Evolutionary conservation across 2,113 vertebrate species (phyloP).

Genomic region (Prunella himalayana): DNA sequence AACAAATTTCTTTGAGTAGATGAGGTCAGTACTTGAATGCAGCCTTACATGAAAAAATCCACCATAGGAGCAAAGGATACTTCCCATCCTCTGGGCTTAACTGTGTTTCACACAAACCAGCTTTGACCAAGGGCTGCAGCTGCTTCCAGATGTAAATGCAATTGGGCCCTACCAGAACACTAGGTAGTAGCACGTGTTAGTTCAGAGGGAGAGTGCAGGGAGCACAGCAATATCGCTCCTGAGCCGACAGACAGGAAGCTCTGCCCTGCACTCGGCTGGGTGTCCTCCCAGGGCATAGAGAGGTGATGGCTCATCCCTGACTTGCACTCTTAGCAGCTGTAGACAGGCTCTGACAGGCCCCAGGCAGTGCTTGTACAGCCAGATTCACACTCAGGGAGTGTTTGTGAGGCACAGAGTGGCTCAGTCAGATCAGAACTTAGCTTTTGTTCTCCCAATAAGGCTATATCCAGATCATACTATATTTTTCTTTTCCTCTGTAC

Average conservation of each 20-base stretch:
- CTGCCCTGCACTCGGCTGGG: fast-evolving
- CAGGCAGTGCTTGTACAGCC: not conserved
- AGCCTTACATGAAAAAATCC: not conserved
- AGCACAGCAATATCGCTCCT: fast-evolving
- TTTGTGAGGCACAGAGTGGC: not conserved
- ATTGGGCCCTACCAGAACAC: not conserved
- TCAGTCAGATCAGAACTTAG: not conserved
- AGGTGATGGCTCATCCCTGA: not conserved
- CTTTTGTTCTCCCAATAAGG: not conserved
- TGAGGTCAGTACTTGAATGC: not conserved
- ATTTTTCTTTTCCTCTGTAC: not conserved
- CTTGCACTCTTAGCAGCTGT: fast-evolving
- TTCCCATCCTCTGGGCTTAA: not conserved
- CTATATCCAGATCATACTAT: not conserved
- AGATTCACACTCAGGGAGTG: not conserved
- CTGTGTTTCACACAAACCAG: not conserved
- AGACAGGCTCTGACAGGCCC: not conserved
- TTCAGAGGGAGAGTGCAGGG: not conserved
- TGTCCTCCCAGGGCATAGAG: not conserved
- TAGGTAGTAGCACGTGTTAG: fast-evolving
- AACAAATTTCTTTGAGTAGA: not conserved
- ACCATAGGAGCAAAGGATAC: not conserved
- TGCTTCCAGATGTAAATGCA: not conserved
- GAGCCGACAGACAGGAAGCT: not conserved
- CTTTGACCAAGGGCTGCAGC: not conserved